Evolutionary conservation across 2,797 vertebrate genomes (phyloP), one percentile per base, ranked within the genome.

Genomic region (Fistularia tabacaria): DNA sequence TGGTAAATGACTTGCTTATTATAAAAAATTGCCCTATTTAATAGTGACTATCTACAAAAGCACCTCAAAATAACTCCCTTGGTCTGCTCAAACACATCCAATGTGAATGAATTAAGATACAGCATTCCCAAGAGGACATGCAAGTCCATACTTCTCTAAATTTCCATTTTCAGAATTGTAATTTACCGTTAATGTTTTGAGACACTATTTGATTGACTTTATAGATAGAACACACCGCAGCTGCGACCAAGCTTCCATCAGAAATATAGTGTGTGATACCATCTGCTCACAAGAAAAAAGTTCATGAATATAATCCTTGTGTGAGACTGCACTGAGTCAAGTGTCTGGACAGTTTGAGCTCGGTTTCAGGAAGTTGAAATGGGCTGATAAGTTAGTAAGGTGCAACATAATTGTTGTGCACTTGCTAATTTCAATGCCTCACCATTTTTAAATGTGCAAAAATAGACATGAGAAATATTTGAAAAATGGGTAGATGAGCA

Each of bases 1-100:
- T 68, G 71, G 62, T 65, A 80, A 86, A 88, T 84, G 63, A 77
- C 69, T 80, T 81, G 70, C 78, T 84, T 85, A 85, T 87, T 79
- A 86, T 77, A 63, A 60, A 76, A 81, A 74, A 64, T 41, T 39
- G 46, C 15, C 42, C 56, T 73, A 71, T 83, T 69, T 59, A 14
- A 59, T 10, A 66, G 71, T 49, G 66, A 57, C 72, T 85, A 82
- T 85, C 81, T 66, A 73, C 81, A 63, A 77, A 81, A 85, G 65
- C 36, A 76, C 58, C 69, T 83, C 71, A 45, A 81, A 84, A 82
- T 78, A 43, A 57, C 66, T 77, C 62, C 60, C 62, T 50, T 36
- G 57, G 50, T 61, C 39, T 69, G 49, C 69, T 62, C 41, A 70
- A 76, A 69, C 46, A 59, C 58, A 59, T 41, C 64, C 48, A 58